Evolutionary conservation across 2,888 invertebrate genomes (phyloP), one percentile per base, ranked within the genome.

Genomic region (Phyto melanocephala): DNA sequence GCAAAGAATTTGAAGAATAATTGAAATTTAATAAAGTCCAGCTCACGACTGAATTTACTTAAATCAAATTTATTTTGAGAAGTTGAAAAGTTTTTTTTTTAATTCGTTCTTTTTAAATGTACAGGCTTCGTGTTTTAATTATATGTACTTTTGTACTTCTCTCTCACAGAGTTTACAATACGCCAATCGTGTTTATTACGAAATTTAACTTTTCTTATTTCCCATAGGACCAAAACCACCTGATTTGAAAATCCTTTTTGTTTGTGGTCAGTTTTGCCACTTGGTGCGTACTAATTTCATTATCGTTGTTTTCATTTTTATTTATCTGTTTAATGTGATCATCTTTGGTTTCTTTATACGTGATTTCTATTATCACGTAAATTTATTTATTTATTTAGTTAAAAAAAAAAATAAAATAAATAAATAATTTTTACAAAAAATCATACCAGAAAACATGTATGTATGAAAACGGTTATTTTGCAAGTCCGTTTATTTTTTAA

Each of bases 301-400:
- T 65, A 13, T 62, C 70, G 56, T 63, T 63, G 40, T 70, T 47
- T 47, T 24, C 54, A 54, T 71, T 45, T 60, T 70, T 60, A 56
- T 68, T 63, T 56, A 75, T 75, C 45, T 65, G 17, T 45, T 17
- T 5, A 58, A 72, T 62, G 63, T 70, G 68, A 78, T 74, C 74
- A 70, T 81, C 54, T 77, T 81, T 81, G 77, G 77, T 81, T 72
- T n/a, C n/a, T n/a, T n/a, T 67, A 56, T 68, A 77, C 68, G 77
- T 81, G 67, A 68, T 72, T 77, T 71, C 63, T 77, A 72, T 68
- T 33, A n/a, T n/a, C n/a, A n/a, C n/a, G 47, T 42, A 56, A 1
- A 33, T 70, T 68, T 70, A 54, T 50, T 45, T 74, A 54, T 74
- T 65, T 24, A 62, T 70, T 71, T 77, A 28, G 10, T 54, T 68